phyloP scores from a whole-genome alignment of 2,888 invertebrate species.

The Yponomeuta plumbellus region DNA sequence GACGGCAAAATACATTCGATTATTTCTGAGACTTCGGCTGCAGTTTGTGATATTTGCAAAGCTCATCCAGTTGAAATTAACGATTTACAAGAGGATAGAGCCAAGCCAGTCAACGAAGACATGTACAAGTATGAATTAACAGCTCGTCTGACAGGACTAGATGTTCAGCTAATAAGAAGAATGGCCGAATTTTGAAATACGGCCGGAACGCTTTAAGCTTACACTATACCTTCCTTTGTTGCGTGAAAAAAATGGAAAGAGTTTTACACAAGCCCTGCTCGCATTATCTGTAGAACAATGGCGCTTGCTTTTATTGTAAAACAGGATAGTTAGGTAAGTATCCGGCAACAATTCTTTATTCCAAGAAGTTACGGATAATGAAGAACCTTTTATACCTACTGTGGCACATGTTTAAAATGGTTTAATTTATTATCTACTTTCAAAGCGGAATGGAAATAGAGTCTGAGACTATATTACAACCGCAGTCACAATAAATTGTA shows the following conservation, averaged over 20 bases:
- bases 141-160: no score
- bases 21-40: no score
- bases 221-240: not conserved
- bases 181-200: not conserved
- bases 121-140: no score
- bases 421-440: not conserved
- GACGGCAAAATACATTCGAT: no score
- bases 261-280: not conserved
- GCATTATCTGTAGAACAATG: constrained; percentile 3
- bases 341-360: no score
- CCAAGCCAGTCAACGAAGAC: no score
- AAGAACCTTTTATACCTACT: not conserved
- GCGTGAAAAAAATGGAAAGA: not conserved
- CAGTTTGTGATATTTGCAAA: no score
- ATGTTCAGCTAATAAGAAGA: no score
- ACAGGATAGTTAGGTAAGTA: not conserved
- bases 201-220: not conserved
- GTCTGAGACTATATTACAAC: not conserved
- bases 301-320: not conserved
- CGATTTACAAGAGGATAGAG: no score
- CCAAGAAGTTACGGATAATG: not conserved
- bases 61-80: no score
- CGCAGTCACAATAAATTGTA: not conserved
- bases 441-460: not conserved
- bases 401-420: not conserved